Conservation (phyloP, 2,888 invertebrate species). For the Lithophane semibrunnea region DNA sequence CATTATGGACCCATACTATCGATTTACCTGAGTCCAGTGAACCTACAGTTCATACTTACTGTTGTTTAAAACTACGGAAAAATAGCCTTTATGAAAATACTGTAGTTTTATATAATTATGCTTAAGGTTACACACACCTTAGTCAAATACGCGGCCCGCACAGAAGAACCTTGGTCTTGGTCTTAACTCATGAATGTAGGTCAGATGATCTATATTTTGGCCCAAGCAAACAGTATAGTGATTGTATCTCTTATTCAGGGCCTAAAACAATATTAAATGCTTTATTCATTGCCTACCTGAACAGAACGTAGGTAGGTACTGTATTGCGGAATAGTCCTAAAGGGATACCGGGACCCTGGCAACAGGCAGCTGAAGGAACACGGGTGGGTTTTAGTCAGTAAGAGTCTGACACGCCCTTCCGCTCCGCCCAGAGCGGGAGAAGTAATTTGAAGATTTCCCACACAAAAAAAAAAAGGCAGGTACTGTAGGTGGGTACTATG, state of each 20-base stretch:
- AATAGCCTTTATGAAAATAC: neutral
- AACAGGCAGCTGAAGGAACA: too few relatives aligned
- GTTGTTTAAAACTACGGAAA: neutral
- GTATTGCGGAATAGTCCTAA: too few relatives aligned
- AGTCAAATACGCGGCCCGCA: conserved; percentile 8
- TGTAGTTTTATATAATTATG: conserved; percentile 4
- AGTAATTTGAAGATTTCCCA: too few relatives aligned
- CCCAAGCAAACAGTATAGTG: conserved; percentile 31
- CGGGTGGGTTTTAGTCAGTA: too few relatives aligned
- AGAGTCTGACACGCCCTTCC: too few relatives aligned
- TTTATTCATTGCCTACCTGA: conserved; percentile 38
- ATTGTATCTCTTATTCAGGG: conserved; percentile 40
- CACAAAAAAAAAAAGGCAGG: too few relatives aligned
- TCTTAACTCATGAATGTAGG: conserved; percentile 52
- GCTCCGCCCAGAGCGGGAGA: too few relatives aligned
- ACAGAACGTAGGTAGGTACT: neutral
- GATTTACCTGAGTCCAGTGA: conserved; percentile 23
- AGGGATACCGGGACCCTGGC: too few relatives aligned
- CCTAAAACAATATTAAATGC: conserved; percentile 54
- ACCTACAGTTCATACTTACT: neutral
- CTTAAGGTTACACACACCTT: conserved; percentile 18
- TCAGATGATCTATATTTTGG: conserved; percentile 42
- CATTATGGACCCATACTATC: conserved; percentile 16
- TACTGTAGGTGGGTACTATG: neutral
- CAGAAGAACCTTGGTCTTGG: conserved; percentile 19